Evolutionary conservation across 2,888 invertebrate genomes (phyloP).

Genomic region (Heliconius charithonia): DNA sequence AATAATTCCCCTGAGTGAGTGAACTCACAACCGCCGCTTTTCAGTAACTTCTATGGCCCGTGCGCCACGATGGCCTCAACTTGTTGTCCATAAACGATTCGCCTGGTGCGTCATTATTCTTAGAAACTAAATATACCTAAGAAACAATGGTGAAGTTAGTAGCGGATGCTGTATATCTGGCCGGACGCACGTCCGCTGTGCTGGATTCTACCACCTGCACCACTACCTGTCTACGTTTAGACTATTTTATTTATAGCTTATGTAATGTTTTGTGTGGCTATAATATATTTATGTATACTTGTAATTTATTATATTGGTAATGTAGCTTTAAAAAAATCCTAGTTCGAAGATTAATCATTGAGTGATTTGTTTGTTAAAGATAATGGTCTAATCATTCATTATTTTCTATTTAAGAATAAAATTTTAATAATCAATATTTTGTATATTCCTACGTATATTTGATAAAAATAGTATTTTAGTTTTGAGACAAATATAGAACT

Average conservation of each 20-base stretch:
- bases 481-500: not conserved
- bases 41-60: too few species aligned
- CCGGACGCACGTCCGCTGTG: constrained; percentile 73
- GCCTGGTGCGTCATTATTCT: constrained; percentile 8
- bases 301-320: not conserved
- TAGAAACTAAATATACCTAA: constrained; percentile 48
- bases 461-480: too few species aligned
- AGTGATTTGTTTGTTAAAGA: too few species aligned
- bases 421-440: not conserved
- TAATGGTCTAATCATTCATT: not conserved
- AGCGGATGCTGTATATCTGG: constrained; percentile 53
- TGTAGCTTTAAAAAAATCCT: not conserved
- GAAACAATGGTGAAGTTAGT: constrained; percentile 60
- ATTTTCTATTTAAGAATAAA: not conserved
- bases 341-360: too few species aligned
- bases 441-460: not conserved
- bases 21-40: too few species aligned
- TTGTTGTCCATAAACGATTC: constrained; percentile 6
- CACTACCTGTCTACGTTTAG: constrained; percentile 35
- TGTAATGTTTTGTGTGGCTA: not conserved
- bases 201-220: constrained; percentile 62
- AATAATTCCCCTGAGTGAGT: too few species aligned
- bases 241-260: constrained; percentile 22
- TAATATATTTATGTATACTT: not conserved
- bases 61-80: not conserved